A percentile compares a stretch with the other conserved stretches of the same genome.
Conservation (phyloP, 1,140 invertebrate species). For the Bombyx mori region DNA sequence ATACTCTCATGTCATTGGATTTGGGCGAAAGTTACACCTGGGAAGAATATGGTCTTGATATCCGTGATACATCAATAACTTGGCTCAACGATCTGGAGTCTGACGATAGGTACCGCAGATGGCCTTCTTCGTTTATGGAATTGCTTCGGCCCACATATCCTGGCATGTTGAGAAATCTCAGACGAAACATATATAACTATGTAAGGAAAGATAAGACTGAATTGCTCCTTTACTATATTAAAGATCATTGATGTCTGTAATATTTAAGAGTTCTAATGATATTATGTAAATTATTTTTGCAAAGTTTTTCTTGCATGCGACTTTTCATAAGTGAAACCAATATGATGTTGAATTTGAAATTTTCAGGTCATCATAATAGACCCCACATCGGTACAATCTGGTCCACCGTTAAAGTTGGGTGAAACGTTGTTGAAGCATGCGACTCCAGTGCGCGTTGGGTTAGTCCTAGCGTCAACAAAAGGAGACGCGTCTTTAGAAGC, state of each 20-base stretch:
- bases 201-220: constrained; percentile 21
- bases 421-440: constrained; percentile 94
- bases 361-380: constrained; percentile 89
- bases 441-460: constrained; percentile 90
- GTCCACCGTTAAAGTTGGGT: constrained; percentile 85
- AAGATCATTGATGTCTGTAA: too few species aligned
- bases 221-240: too few species aligned
- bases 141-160: constrained; percentile 95
- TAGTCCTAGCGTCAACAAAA: constrained; percentile 84
- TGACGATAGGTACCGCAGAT: constrained; percentile 88
- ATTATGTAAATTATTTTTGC: too few species aligned
- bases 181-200: constrained; percentile 88
- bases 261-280: too few species aligned
- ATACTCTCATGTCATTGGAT: constrained; percentile 82
- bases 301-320: too few species aligned
- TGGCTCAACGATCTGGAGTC: constrained; percentile 97
- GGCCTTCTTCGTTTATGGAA: constrained; percentile 91
- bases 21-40: constrained; percentile 71
- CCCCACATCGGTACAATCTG: constrained; percentile 80
- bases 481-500: constrained; percentile 78
- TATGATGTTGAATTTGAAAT: constrained; percentile 5
- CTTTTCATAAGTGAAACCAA: too few species aligned
- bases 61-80: constrained; percentile 90
- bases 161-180: constrained; percentile 94
- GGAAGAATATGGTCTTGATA: constrained; percentile 92